Evolutionary conservation across 2,113 vertebrate species (phyloP), one percentile per base, ranked within the genome.

Genomic region (Mormyrus iriodes): DNA sequence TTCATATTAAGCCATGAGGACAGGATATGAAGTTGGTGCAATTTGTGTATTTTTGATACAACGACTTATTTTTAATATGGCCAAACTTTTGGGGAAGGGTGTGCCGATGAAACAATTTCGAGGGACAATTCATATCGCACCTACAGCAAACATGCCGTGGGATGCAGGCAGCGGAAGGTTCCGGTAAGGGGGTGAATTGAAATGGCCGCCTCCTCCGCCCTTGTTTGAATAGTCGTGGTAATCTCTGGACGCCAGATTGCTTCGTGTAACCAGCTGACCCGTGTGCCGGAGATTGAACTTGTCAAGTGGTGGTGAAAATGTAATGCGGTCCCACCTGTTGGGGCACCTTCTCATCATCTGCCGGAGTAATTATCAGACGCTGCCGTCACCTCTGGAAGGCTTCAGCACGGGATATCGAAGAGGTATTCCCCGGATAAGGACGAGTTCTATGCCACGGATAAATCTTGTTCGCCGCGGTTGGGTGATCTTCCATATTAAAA

Each of bases 231-330:
- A 91, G 91, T 89, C 88, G 52, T 88, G 87, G 90, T 92, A 91
- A 92, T 90, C 91, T 92, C 88, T 93, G 93, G 93, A 93, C 92
- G 91, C 89, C 93, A 93, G 44, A 93, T 93, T 89, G 91, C 91
- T 92, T 93, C 82, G 24, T 19, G 24, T 91, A 91, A 92, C 91
- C 93, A 92, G 93, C 90, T 88, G 91, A 94, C 91, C 93, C 91
- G 88, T 95, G 94, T 93, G 93, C 92, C 90, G 83, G 91, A 92
- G 93, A 92, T 94, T 92, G 92, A 92, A 95, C 93, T 94, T 94
- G 91, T 92, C 92, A 90, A 61, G 91, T 90, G 90, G 90, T 76
- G 88, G 92, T 53, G 89, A 92, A 79, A 52, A 61, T 58, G 82
- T 76, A 53, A 35, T 86, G 17, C 15, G 27, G 31, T 89, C 46